These are phyloP conservation scores for Drosophila nikananu DNA, from an alignment of 1,140 invertebrate genomes.

Conservation along the genomic window DNA sequence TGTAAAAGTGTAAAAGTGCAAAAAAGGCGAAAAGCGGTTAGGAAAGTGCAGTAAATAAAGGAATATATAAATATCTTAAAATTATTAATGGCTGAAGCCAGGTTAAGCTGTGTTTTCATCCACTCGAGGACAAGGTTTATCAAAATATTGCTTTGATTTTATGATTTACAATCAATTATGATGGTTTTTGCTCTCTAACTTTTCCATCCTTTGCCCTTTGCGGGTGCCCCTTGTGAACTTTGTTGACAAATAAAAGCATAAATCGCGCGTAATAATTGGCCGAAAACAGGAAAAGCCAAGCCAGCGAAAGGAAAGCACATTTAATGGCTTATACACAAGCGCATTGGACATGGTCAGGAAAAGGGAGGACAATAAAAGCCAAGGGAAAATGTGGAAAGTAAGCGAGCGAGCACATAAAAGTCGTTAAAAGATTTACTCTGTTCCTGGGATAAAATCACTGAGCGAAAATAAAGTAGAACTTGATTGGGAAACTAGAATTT, in stretches of 20 bases:
- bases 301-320: slow-evolving; percentile 58
- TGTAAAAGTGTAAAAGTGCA: slow-evolving; percentile 5
- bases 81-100: slow-evolving; percentile 5
- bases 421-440: slow-evolving; percentile 80
- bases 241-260: slow-evolving; percentile 81
- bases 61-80: background rate
- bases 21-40: slow-evolving; percentile 25
- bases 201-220: background rate
- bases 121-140: slow-evolving; percentile 33
- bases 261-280: slow-evolving; percentile 84
- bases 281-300: slow-evolving; percentile 62
- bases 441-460: slow-evolving; percentile 1
- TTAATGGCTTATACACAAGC: slow-evolving; percentile 76
- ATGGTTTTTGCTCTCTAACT: background rate
- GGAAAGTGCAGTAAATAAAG: slow-evolving; percentile 3
- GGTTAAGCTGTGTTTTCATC: slow-evolving; percentile 18
- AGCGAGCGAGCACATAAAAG: slow-evolving; percentile 45
- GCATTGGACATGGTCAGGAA: slow-evolving; percentile 56
- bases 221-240: slow-evolving; percentile 1
- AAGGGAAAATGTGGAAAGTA: slow-evolving; percentile 37
- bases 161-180: slow-evolving; percentile 62
- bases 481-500: background rate
- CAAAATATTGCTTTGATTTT: slow-evolving; percentile 35
- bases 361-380: slow-evolving; percentile 29
- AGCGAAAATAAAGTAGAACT: background rate